phyloP scores from a whole-genome alignment of 2,113 vertebrate species.

The Rhynchomys soricoides region DNA sequence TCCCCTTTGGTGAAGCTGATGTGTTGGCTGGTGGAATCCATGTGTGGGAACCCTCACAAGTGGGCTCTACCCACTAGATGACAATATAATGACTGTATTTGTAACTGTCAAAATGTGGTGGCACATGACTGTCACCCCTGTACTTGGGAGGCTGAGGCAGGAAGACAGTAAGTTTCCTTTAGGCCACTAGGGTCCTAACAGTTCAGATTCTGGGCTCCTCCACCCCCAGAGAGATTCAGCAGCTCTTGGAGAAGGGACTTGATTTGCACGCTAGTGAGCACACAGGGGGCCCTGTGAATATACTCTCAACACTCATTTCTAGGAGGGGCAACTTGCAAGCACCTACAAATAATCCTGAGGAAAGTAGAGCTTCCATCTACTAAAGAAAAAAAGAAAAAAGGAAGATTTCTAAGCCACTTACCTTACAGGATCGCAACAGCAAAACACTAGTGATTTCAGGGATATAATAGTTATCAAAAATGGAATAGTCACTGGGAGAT shows the following conservation, averaged over 20 bases:
- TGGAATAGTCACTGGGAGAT: conserved; percentile 83
- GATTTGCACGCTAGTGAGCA: background rate
- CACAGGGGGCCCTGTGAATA: background rate
- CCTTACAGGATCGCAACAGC: conserved; percentile 87
- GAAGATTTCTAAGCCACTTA: background rate
- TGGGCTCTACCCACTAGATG: background rate
- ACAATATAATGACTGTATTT: background rate
- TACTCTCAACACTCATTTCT: background rate
- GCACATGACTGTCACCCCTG: background rate
- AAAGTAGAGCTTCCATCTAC: background rate
- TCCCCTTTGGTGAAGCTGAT: background rate
- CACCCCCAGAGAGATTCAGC: background rate
- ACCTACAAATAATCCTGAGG: background rate
- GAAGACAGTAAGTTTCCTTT: background rate
- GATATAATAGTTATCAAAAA: conserved; percentile 84
- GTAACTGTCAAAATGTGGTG: background rate
- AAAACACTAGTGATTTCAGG: conserved; percentile 85
- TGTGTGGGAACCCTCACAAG: background rate
- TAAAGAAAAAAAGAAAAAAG: background rate
- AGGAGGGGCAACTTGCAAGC: background rate
- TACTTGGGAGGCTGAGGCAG: background rate
- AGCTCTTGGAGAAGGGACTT: background rate
- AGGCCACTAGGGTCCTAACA: background rate
- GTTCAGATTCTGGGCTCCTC: background rate
- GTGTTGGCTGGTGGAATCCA: background rate